phyloP scores from a whole-genome alignment of 1,140 invertebrate species.

The Chelonus insularis region DNA sequence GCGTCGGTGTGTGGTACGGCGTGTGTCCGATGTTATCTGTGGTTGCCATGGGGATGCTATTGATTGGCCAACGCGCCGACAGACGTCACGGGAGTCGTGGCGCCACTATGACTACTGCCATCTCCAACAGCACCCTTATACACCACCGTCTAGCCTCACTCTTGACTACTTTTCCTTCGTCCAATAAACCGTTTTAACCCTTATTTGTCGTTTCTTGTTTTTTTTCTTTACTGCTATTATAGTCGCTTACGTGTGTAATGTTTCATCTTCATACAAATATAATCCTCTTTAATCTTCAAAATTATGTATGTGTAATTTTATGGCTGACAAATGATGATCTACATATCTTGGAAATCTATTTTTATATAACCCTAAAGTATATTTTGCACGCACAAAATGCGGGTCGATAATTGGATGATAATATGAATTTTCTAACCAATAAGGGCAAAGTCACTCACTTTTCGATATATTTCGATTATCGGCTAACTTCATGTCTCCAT shows the following conservation, averaged over 20 bases:
- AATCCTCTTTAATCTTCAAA: no score
- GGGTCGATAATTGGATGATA: no score
- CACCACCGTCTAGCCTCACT: slow-evolving; percentile 16
- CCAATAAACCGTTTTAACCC: slow-evolving; percentile 27
- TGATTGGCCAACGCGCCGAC: slow-evolving; percentile 62
- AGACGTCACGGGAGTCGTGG: slow-evolving; percentile 61
- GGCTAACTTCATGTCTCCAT: no score
- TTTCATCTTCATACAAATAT: slow-evolving; percentile 10
- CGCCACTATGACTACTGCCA: slow-evolving; percentile 59
- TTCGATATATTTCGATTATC: no score
- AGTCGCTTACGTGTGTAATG: slow-evolving; percentile 15
- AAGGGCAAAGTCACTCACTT: no score
- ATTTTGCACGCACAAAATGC: no score
- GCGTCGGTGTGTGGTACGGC: slow-evolving; percentile 25
- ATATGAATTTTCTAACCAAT: no score
- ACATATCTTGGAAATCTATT: no score
- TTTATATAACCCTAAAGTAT: no score
- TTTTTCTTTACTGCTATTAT: slow-evolving; percentile 27
- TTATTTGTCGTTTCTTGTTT: slow-evolving; percentile 31
- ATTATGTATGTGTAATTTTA: no score
- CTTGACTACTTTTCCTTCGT: slow-evolving; percentile 24
- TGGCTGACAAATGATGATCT: no score
- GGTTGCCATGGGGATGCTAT: slow-evolving; percentile 62
- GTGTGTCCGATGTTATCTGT: slow-evolving; percentile 60
- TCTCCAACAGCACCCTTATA: slow-evolving; percentile 34